phyloP scores from a whole-genome alignment of 1,140 invertebrate genomes.

The Teleogryllus occipitalis region DNA sequence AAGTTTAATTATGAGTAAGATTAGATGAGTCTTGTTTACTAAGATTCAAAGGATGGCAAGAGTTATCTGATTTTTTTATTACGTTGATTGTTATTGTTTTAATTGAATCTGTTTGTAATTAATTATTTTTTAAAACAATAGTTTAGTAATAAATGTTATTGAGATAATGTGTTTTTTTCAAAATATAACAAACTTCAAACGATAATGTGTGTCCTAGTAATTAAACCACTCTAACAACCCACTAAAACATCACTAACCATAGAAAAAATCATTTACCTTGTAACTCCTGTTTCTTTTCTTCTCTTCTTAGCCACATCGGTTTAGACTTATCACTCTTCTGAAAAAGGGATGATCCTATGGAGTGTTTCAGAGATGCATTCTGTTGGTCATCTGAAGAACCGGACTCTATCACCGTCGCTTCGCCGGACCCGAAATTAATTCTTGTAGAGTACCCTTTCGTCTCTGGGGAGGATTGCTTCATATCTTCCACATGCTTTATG shows the following conservation, averaged over 20 bases:
- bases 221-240: no score
- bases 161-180: no score
- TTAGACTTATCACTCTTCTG: background rate
- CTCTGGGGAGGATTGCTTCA: slow-evolving; percentile 22
- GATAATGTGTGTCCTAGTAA: no score
- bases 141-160: no score
- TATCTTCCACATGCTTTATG: slow-evolving; percentile 34
- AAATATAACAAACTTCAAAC: no score
- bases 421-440: slow-evolving; percentile 43
- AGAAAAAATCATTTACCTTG: background rate
- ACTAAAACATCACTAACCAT: background rate
- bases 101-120: no score
- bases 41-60: no score
- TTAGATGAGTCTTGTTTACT: no score
- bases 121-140: no score
- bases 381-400: slow-evolving; percentile 12
- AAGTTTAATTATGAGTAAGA: no score
- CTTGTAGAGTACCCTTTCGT: slow-evolving; percentile 46
- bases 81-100: no score
- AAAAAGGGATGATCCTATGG: background rate
- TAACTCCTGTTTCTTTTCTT: slow-evolving; percentile 10
- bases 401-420: slow-evolving; percentile 34
- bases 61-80: no score
- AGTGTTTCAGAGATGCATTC: background rate
- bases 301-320: slow-evolving; percentile 14